These are phyloP conservation scores for Catotricha subobsoleta DNA, from an alignment of 2,888 invertebrate genomes.

Conservation along the genomic window DNA sequence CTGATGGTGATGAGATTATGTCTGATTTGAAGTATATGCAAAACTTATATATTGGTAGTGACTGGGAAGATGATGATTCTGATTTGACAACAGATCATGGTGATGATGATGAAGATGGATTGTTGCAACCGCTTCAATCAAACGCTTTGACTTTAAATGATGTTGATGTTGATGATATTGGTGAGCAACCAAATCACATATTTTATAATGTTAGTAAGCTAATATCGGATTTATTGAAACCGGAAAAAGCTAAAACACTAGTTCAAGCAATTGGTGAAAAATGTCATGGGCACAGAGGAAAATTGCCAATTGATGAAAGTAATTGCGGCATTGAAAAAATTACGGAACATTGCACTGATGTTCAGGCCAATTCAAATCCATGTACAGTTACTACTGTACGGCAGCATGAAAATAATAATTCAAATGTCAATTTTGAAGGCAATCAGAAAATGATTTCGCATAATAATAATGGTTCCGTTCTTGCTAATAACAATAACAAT, in stretches of 20 bases:
- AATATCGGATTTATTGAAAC: constrained; percentile 20
- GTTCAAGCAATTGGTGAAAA: constrained; percentile 12
- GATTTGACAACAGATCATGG: neutral
- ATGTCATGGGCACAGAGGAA: constrained; percentile 4
- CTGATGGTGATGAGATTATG: constrained; percentile 24
- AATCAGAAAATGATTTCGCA: no score
- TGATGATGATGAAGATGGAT: constrained; percentile 12
- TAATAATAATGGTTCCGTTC: no score
- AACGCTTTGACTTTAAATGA: constrained; percentile 1
- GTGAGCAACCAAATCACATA: constrained; percentile 13
- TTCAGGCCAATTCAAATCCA: neutral
- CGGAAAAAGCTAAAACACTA: constrained; percentile 18
- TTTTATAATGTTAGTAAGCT: constrained; percentile 20
- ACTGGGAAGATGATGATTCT: constrained; percentile 8
- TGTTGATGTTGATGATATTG: constrained; percentile 9
- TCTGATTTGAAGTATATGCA: constrained; percentile 22
- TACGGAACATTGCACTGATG: no score
- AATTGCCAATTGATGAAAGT: neutral
- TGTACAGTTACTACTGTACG: neutral
- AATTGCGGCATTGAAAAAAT: no score
- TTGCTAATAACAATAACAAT: constrained; percentile 9
- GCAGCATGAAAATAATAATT: neutral
- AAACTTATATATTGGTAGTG: constrained; percentile 20
- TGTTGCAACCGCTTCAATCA: neutral
- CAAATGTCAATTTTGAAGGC: neutral